Evolutionary conservation across 2,113 vertebrate genomes (phyloP).

Genomic region (Phainopepla nitens): DNA sequence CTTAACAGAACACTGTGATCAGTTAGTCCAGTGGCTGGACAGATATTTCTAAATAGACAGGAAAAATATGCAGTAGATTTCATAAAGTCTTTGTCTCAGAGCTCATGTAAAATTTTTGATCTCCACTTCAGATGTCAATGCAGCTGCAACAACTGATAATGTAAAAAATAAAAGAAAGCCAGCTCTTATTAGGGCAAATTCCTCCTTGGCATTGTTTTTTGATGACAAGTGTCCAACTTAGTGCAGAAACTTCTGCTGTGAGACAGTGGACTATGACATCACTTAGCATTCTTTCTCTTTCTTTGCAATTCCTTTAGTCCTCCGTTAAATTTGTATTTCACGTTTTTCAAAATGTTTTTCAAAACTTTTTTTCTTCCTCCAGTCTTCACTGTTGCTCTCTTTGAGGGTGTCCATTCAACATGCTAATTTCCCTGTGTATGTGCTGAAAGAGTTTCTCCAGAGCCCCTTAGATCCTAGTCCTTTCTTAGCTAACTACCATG

Average conservation of each 20-base stretch:
- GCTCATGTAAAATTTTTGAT: background rate
- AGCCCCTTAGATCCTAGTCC: background rate
- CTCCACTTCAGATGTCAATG: background rate
- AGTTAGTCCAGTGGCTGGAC: background rate
- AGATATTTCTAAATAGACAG: background rate
- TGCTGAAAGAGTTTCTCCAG: conserved; percentile 11
- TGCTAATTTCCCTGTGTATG: background rate
- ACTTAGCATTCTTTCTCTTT: background rate
- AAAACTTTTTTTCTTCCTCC: background rate
- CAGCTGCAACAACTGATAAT: background rate
- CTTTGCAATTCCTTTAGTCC: background rate
- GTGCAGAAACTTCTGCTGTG: background rate
- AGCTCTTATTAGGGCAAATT: background rate
- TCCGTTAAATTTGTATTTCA: background rate
- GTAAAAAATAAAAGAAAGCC: background rate
- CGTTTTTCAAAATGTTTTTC: background rate
- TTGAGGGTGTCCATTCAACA: background rate
- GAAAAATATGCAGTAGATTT: background rate
- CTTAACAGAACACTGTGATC: background rate
- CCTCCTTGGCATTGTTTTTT: background rate
- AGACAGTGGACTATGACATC: background rate
- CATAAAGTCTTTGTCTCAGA: background rate
- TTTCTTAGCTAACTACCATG: conserved; percentile 50
- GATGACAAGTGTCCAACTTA: background rate
- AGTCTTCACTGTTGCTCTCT: background rate